Percentiles rank a stretch among this genome's conserved stretches.
Conservation (phyloP, 2,797 vertebrate species). For the Meriones psammophilus region DNA sequence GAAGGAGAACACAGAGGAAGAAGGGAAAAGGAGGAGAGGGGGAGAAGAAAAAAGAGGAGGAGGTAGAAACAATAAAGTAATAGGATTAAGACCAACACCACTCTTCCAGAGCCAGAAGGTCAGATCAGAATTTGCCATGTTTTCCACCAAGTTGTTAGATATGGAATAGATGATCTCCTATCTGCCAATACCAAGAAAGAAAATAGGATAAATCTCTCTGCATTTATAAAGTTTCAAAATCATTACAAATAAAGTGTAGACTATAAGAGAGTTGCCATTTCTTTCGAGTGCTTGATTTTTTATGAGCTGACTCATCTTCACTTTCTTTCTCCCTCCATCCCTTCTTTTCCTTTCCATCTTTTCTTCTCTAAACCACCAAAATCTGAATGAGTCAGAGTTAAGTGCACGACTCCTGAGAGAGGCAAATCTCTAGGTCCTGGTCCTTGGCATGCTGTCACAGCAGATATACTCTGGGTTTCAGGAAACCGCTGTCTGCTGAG, state of each 20-base stretch:
- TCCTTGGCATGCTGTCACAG: neutral
- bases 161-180: neutral
- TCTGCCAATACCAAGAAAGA: neutral
- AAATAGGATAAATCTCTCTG: neutral
- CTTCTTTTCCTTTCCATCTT: neutral
- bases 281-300: neutral
- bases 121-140: neutral
- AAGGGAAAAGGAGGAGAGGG: neutral
- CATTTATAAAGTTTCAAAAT: constrained; percentile 18
- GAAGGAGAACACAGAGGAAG: neutral
- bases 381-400: neutral
- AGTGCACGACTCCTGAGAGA: neutral
- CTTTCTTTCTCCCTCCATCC: neutral
- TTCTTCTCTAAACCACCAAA: constrained; percentile 5
- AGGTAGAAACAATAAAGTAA: neutral
- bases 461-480: neutral
- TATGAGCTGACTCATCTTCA: neutral
- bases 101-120: neutral
- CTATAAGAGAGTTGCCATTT: neutral
- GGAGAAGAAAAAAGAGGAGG: neutral
- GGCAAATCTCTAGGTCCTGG: neutral
- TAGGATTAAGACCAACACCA: neutral
- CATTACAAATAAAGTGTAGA: neutral
- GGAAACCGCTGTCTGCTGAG: neutral
- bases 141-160: neutral